Conservation (phyloP, 2,888 invertebrate species). For the Opisthograptis luteolata region DNA sequence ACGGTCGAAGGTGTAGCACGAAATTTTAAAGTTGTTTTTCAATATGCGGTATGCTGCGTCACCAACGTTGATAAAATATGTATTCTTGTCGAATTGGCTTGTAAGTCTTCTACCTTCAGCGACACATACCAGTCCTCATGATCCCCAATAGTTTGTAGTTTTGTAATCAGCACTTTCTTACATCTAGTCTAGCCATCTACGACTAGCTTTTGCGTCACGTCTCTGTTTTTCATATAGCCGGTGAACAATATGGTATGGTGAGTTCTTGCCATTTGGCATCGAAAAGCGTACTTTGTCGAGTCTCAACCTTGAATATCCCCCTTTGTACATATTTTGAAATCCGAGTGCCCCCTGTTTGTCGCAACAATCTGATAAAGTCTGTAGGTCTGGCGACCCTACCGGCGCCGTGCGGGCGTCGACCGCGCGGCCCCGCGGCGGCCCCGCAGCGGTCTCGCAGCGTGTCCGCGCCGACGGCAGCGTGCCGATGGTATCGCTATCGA, state of each 20-base stretch:
- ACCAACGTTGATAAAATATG: too few relatives aligned
- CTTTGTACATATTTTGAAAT: slow-evolving; percentile 5
- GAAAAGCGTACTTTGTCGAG: background rate
- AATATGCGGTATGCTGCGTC: too few relatives aligned
- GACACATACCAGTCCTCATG: too few relatives aligned
- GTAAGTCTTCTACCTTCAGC: too few relatives aligned
- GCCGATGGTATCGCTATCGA: slow-evolving; percentile 32
- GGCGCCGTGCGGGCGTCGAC: slow-evolving; percentile 55
- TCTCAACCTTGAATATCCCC: slow-evolving; percentile 6
- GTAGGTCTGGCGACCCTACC: slow-evolving; percentile 37
- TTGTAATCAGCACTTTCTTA: background rate
- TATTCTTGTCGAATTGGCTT: too few relatives aligned
- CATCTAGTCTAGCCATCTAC: background rate
- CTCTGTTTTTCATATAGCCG: background rate
- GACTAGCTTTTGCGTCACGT: background rate
- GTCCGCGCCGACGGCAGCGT: slow-evolving; percentile 26
- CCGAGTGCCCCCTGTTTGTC: slow-evolving; percentile 14
- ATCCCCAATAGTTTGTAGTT: background rate
- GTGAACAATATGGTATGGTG: background rate
- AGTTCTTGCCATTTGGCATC: background rate
- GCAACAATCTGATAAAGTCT: slow-evolving; percentile 29
- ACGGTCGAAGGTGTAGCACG: too few relatives aligned
- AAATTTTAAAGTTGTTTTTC: too few relatives aligned
- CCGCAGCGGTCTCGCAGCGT: slow-evolving; percentile 16
- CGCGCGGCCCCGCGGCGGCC: slow-evolving; percentile 45